phyloP scores from a whole-genome alignment of 2,113 vertebrate species.

The Psophia crepitans region DNA sequence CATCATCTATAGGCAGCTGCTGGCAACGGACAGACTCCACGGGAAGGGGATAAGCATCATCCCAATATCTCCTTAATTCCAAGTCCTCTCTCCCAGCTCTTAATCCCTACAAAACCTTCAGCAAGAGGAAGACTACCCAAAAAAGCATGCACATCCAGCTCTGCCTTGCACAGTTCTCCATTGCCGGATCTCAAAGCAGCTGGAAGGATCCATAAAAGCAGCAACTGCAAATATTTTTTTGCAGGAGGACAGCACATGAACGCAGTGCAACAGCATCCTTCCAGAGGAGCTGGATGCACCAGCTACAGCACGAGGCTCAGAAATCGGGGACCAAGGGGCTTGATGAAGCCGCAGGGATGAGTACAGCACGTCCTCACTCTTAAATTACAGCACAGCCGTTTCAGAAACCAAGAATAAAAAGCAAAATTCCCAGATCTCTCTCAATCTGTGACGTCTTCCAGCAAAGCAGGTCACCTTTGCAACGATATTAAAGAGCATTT shows the following conservation, averaged over 20 bases:
- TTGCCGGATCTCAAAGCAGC: background rate
- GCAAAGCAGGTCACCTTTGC: background rate
- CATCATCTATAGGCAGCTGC: background rate
- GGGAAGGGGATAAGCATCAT: background rate
- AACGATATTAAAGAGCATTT: background rate
- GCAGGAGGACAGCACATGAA: rapidly evolving
- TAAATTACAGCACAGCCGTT: rapidly evolving
- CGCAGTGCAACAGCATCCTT: rapidly evolving
- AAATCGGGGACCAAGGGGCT: background rate
- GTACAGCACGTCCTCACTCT: rapidly evolving
- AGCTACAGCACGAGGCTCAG: background rate
- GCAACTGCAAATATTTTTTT: background rate
- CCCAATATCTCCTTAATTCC: background rate
- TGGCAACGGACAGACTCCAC: background rate
- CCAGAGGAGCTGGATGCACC: background rate
- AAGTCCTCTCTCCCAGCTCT: background rate
- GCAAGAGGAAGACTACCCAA: background rate
- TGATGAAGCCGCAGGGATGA: background rate
- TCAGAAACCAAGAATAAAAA: background rate
- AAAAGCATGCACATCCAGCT: background rate
- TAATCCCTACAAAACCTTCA: background rate
- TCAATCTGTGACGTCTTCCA: background rate
- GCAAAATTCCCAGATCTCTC: background rate
- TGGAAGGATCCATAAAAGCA: background rate
- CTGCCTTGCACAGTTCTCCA: background rate